Conservation (phyloP, 2,113 vertebrate species). For the Planiliza haematocheilus region DNA sequence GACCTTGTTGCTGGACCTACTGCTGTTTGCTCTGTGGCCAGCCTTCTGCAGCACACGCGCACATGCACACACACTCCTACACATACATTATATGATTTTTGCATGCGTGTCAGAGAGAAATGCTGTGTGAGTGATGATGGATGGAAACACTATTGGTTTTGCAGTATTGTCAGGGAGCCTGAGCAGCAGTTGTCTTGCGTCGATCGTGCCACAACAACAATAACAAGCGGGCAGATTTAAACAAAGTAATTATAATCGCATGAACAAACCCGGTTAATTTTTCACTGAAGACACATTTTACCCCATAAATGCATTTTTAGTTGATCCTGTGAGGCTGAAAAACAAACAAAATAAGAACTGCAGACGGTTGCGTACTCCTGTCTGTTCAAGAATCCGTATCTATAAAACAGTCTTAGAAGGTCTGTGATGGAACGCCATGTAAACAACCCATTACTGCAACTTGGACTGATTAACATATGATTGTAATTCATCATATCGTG, state of each 20-base stretch:
- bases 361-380: slow-evolving; percentile 32
- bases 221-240: slow-evolving; percentile 39
- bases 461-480: slow-evolving; percentile 81
- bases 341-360: slow-evolving; percentile 52
- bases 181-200: not conserved
- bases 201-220: slow-evolving; percentile 35
- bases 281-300: slow-evolving; percentile 41
- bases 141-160: slow-evolving; percentile 47
- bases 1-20: slow-evolving; percentile 77
- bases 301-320: slow-evolving; percentile 61
- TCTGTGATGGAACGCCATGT: slow-evolving; percentile 70
- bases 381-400: slow-evolving; percentile 64
- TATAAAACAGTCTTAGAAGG: slow-evolving; percentile 62
- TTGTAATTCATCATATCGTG: slow-evolving; percentile 81
- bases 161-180: slow-evolving; percentile 34
- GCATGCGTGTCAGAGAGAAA: slow-evolving; percentile 44
- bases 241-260: slow-evolving; percentile 70
- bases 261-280: slow-evolving; percentile 64
- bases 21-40: slow-evolving; percentile 76
- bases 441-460: slow-evolving; percentile 79
- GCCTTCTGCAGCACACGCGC: slow-evolving; percentile 19
- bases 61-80: slow-evolving; percentile 20
- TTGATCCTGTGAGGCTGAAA: slow-evolving; percentile 40
- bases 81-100: slow-evolving; percentile 31
- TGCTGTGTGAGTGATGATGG: slow-evolving; percentile 44